phyloP scores from a whole-genome alignment of 2,797 vertebrate species.

The Carcharodon carcharias region DNA sequence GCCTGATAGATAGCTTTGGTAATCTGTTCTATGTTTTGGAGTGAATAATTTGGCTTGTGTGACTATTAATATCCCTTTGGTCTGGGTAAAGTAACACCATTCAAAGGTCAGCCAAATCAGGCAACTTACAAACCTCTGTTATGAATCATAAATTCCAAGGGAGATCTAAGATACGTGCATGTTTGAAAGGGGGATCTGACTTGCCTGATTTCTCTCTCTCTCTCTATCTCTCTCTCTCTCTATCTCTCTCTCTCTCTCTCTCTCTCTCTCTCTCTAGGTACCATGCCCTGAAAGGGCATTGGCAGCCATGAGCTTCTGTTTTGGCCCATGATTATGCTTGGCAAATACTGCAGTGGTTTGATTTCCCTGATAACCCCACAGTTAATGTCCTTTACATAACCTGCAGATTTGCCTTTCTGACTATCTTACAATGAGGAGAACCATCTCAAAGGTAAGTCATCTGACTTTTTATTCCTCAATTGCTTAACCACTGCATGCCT shows the following conservation, averaged over 20 bases:
- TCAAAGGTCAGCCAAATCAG: background rate
- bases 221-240: too few relatives aligned
- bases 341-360: too few relatives aligned
- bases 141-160: background rate
- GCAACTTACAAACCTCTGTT: background rate
- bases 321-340: too few relatives aligned
- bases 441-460: background rate
- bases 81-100: background rate
- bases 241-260: too few relatives aligned
- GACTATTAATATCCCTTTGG: background rate
- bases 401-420: background rate
- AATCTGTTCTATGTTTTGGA: background rate
- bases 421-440: background rate
- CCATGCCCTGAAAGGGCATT: too few relatives aligned
- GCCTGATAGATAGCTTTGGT: background rate
- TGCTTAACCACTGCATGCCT: background rate
- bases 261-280: too few relatives aligned
- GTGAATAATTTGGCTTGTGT: background rate
- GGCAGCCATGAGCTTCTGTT: too few relatives aligned
- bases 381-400: background rate
- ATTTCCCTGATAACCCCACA: too few relatives aligned
- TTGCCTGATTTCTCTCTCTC: background rate
- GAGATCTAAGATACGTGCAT: background rate
- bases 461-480: background rate
- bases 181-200: background rate